A percentile compares a stretch with the other conserved stretches of the same genome.
Evolutionary conservation across 2,113 vertebrate species (phyloP).

Genomic region (Stictonetta naevosa): DNA sequence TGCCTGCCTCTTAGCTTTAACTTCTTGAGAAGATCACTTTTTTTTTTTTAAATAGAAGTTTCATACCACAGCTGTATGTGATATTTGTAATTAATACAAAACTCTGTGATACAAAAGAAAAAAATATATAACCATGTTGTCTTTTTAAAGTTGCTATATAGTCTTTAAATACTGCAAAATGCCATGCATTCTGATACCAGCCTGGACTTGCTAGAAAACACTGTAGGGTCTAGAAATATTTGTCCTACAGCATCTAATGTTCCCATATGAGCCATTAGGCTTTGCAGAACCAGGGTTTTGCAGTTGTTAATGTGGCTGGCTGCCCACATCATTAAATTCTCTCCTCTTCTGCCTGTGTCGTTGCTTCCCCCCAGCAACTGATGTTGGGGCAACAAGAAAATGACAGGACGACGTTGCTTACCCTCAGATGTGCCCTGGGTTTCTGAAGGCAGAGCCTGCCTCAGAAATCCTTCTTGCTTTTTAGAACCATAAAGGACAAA

Average conservation of each 20-base stretch:
- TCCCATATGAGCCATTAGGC: background rate
- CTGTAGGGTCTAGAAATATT: background rate
- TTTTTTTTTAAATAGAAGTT: background rate
- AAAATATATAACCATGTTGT: background rate
- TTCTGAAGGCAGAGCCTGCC: background rate
- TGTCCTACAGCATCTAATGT: background rate
- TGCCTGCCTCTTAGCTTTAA: conserved; percentile 7
- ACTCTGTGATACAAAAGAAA: background rate
- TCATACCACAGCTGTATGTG: background rate
- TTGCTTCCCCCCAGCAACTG: background rate
- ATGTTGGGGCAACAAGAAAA: background rate
- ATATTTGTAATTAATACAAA: background rate
- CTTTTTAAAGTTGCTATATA: background rate
- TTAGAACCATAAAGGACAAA: background rate
- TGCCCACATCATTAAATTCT: background rate
- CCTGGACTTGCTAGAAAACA: background rate
- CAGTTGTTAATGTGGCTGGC: background rate
- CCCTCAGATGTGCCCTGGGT: background rate
- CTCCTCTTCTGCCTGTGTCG: background rate
- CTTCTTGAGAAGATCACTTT: background rate
- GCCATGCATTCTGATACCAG: background rate
- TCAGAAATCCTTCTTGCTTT: background rate
- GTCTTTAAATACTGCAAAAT: background rate
- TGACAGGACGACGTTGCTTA: background rate
- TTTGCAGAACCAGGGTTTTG: background rate